phyloP scores from a whole-genome alignment of 2,113 vertebrate species.

The Zeus faber region DNA sequence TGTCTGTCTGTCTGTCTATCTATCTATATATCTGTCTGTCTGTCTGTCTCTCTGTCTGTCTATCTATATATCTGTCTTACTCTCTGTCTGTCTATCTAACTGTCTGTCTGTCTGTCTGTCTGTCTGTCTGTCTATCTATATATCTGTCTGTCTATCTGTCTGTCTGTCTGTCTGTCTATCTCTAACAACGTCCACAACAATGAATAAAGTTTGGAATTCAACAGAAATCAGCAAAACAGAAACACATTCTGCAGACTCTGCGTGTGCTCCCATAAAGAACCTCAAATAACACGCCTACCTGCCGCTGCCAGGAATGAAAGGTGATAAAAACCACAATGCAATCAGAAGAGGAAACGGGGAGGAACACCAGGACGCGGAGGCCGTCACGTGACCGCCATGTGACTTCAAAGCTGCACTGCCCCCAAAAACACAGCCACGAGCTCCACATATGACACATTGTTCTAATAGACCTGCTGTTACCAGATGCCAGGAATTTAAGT shows the following conservation, averaged over 20 bases:
- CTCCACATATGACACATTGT: conserved; percentile 31
- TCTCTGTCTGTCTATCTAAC: too few relatives aligned
- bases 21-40: too few relatives aligned
- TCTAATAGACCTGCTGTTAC: conserved; percentile 39
- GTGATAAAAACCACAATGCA: conserved; percentile 55
- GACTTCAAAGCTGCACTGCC: conserved; percentile 46
- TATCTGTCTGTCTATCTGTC: too few relatives aligned
- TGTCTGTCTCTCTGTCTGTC: too few relatives aligned
- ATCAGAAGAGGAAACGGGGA: conserved; percentile 54
- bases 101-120: too few relatives aligned
- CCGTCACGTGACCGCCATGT: neutral
- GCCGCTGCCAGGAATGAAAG: conserved; percentile 58
- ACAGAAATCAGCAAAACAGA: conserved; percentile 29
- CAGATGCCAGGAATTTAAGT: neutral
- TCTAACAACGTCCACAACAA: conserved; percentile 21
- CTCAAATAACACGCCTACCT: conserved; percentile 44
- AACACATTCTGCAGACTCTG: conserved; percentile 21
- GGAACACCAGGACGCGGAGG: neutral
- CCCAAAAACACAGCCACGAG: conserved; percentile 23
- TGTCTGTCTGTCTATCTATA: too few relatives aligned
- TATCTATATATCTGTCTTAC: too few relatives aligned
- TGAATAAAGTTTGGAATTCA: conserved; percentile 24
- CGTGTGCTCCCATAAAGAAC: conserved; percentile 40
- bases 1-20: too few relatives aligned
- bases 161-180: too few relatives aligned